Base-by-base conservation (phyloP, 2,797 vertebrate genomes). In the Darevskia mixta region DNA sequence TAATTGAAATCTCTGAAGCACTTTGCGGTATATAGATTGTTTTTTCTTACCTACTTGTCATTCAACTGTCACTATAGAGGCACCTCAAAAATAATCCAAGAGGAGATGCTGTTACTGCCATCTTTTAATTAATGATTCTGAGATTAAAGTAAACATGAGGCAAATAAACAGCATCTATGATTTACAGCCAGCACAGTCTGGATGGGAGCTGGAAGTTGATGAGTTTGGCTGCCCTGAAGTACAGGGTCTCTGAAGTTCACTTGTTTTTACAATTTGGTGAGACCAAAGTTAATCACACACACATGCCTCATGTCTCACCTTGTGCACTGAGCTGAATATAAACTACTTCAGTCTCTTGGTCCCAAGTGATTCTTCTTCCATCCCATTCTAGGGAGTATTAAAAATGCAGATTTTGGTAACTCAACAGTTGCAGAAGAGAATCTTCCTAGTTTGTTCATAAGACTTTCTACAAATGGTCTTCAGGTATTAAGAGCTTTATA, bases 41-140 rank as follows among this genome's bases (percentile, higher is more conserved):
- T 45, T 90, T 92, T 93, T 92, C 83, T 81, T 85, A 92, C 85
- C 76, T 78, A 82, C 79, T 89, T 92, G 89, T 94, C 92, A 91
- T 87, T 93, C 94, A 95, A n/a, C 61, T 86, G 91, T 92, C 86
- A 55, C 78, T 83, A 80, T 84, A 0, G 0, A 75, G 79, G 66
- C 11, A 35, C 87, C 90, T 90, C 64, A 75, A 87, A 91, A 94
- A 92, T 88, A 23, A 83, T 17, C 72, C 0, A 82, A 86, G 90
- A 92, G 86, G 88, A 91, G 49, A 35, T 77, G 79, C 55, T 88
- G 87, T 32, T 67, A 9, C 84, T 88, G 23, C 1, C 27, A 8
- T 49, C 87, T 80, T 77, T 90, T 89, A 91, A 93, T 95, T 93
- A 95, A 89, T 85, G 75, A 73, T 91, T 92, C 88, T 61, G 88